Evolutionary conservation across 1,140 invertebrate species (phyloP).

Genomic region (Charaxes varanes): DNA sequence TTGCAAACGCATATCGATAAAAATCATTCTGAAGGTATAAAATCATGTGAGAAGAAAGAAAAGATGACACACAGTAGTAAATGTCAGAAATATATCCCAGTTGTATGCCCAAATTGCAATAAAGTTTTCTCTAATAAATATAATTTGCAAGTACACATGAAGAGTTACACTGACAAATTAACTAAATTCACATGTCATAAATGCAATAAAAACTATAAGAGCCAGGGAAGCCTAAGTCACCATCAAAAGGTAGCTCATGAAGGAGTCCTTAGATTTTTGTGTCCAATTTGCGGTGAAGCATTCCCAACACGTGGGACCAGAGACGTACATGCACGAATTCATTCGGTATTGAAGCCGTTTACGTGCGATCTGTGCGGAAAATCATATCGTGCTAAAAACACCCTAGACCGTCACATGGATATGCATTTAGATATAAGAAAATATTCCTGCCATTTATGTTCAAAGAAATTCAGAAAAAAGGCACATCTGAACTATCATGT

Average conservation of each 20-base stretch:
- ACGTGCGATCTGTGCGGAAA: slow-evolving; percentile 73
- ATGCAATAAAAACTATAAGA: slow-evolving; percentile 38
- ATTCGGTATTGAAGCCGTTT: slow-evolving; percentile 74
- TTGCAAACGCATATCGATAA: slow-evolving; percentile 32
- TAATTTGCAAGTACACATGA: slow-evolving; percentile 47
- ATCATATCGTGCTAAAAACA: slow-evolving; percentile 45
- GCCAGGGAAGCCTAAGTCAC: slow-evolving; percentile 24
- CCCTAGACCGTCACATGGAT: slow-evolving; percentile 39
- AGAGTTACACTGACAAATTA: slow-evolving; percentile 23
- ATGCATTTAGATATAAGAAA: slow-evolving; percentile 46
- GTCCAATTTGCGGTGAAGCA: slow-evolving; percentile 43
- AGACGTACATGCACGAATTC: slow-evolving; percentile 52
- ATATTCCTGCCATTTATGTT: slow-evolving; percentile 75
- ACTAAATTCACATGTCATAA: slow-evolving; percentile 27
- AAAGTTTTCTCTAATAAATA: slow-evolving; percentile 56
- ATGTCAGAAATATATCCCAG: slow-evolving; percentile 44
- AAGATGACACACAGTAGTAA: slow-evolving; percentile 19
- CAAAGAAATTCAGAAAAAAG: slow-evolving; percentile 50
- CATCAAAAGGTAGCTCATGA: slow-evolving; percentile 43
- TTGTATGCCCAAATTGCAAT: slow-evolving; percentile 45
- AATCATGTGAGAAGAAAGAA: slow-evolving; percentile 3
- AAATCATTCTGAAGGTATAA: slow-evolving; percentile 19
- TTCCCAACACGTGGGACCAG: slow-evolving; percentile 41
- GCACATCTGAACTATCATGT: slow-evolving; percentile 48
- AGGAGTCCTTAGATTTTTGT: slow-evolving; percentile 32